A percentile compares a stretch with the other conserved stretches of the same genome.
Evolutionary conservation across 30 jellyfish, hydroid and myxozoan genomes (phyloP).

Genomic region (Nemopilema nomurai): DNA sequence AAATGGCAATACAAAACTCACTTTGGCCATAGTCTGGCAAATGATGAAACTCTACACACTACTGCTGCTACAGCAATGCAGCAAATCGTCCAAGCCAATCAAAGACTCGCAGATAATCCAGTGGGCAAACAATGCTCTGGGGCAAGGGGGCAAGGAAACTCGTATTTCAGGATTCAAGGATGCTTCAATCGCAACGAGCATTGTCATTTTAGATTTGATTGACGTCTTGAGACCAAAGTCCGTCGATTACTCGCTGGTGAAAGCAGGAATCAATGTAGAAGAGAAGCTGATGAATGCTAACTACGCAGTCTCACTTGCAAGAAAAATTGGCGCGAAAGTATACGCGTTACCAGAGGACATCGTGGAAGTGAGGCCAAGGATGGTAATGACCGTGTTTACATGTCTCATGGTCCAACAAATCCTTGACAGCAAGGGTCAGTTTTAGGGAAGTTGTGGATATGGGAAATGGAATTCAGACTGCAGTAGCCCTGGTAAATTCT

Average conservation of each 20-base stretch:
- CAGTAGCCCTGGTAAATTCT: neutral
- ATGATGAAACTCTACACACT: conserved; percentile 51
- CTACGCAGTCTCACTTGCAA: conserved; percentile 70
- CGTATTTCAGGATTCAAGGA: conserved; percentile 63
- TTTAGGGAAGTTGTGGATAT: neutral
- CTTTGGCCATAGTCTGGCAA: conserved; percentile 67
- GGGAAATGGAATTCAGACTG: neutral
- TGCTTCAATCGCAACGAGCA: conserved; percentile 50
- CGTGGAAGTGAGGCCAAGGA: conserved; percentile 64
- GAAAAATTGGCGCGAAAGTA: conserved; percentile 83
- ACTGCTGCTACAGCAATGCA: conserved; percentile 42
- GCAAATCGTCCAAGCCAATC: conserved; percentile 39
- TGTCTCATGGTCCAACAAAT: conserved; percentile 72
- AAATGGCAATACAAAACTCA: conserved; percentile 47
- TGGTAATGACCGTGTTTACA: conserved; percentile 87
- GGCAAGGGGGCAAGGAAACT: conserved; percentile 51
- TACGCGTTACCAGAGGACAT: conserved; percentile 85
- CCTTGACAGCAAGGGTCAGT: neutral
- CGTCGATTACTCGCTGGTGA: conserved; percentile 59
- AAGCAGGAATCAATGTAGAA: conserved; percentile 60
- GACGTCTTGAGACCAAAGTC: conserved; percentile 65
- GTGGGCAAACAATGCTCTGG: conserved; percentile 61
- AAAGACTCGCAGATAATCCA: conserved; percentile 53
- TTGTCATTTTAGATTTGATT: conserved; percentile 61
- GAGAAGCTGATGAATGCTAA: conserved; percentile 70